Evolutionary conservation across 2,797 vertebrate genomes (phyloP).

Genomic region (Cyprinodon diabolis): DNA sequence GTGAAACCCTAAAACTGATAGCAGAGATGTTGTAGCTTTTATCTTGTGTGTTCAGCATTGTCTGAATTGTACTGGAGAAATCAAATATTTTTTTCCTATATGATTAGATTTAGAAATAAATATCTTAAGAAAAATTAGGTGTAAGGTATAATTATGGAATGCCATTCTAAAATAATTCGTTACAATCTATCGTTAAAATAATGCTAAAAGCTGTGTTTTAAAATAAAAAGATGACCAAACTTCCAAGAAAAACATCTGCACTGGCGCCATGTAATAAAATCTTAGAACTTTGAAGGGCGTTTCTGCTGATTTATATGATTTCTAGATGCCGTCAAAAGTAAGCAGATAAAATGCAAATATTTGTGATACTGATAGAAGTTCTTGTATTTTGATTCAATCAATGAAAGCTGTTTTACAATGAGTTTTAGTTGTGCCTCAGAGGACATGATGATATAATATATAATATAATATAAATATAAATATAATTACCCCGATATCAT

Average conservation of each 20-base stretch:
- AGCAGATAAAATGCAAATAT: background rate
- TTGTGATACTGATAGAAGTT: background rate
- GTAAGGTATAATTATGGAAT: background rate
- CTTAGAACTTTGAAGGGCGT: too few species aligned
- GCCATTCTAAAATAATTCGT: background rate
- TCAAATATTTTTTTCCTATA: background rate
- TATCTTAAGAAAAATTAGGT: background rate
- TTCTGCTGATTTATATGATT: too few species aligned
- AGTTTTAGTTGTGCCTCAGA: background rate
- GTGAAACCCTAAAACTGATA: background rate
- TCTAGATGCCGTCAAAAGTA: too few species aligned
- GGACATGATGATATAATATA: too few species aligned
- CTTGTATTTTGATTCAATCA: background rate
- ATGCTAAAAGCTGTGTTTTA: background rate
- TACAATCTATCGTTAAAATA: background rate
- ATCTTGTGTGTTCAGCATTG: too few species aligned
- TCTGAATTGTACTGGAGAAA: background rate
- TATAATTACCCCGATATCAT: too few species aligned
- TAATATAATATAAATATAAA: too few species aligned
- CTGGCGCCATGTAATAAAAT: background rate
- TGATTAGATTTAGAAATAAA: background rate
- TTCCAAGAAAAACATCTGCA: background rate
- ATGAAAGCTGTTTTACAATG: background rate
- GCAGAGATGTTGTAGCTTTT: background rate
- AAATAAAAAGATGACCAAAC: background rate